These are phyloP conservation scores for Pogonus chalceus DNA, from an alignment of 1,140 invertebrate species.

Conservation along the genomic window DNA sequence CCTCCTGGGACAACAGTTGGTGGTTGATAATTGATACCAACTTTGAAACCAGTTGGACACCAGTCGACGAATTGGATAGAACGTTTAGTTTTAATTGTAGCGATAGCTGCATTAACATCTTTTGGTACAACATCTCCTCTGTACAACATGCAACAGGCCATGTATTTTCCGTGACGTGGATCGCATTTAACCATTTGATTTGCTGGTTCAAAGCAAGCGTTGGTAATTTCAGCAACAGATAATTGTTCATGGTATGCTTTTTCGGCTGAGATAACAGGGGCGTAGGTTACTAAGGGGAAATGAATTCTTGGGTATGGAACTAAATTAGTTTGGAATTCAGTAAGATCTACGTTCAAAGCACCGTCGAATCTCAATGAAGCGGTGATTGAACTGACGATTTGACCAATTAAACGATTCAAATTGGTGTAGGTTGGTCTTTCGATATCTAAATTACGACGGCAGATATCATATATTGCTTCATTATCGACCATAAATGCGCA, in stretches of 20 bases:
- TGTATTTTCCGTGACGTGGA: conserved; percentile 55
- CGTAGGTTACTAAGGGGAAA: conserved; percentile 67
- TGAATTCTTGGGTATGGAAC: conserved; percentile 68
- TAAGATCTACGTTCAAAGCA: conserved; percentile 72
- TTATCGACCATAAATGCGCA: conserved; percentile 81
- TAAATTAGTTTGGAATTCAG: conserved; percentile 69
- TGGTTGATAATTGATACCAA: conserved; percentile 57
- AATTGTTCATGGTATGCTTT: conserved; percentile 59
- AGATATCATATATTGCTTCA: conserved; percentile 77
- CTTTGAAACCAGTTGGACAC: conserved; percentile 58
- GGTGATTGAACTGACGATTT: conserved; percentile 62
- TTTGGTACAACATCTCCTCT: conserved; percentile 67
- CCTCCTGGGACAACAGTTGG: conserved; percentile 58
- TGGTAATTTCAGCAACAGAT: conserved; percentile 61
- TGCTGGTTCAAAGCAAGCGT: conserved; percentile 65
- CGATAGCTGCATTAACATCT: conserved; percentile 69
- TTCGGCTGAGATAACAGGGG: conserved; percentile 56
- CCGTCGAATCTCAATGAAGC: conserved; percentile 76
- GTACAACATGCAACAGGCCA: conserved; percentile 70
- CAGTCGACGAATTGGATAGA: conserved; percentile 54
- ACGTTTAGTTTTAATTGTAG: conserved; percentile 63
- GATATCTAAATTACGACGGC: conserved; percentile 56
- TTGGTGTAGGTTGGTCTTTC: conserved; percentile 65
- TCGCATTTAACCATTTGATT: conserved; percentile 78
- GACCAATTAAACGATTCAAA: conserved; percentile 60